Percentiles rank a stretch among this genome's conserved stretches.
Evolutionary conservation across 2,113 vertebrate species (phyloP).

Genomic region (Ardeotis arabs): DNA sequence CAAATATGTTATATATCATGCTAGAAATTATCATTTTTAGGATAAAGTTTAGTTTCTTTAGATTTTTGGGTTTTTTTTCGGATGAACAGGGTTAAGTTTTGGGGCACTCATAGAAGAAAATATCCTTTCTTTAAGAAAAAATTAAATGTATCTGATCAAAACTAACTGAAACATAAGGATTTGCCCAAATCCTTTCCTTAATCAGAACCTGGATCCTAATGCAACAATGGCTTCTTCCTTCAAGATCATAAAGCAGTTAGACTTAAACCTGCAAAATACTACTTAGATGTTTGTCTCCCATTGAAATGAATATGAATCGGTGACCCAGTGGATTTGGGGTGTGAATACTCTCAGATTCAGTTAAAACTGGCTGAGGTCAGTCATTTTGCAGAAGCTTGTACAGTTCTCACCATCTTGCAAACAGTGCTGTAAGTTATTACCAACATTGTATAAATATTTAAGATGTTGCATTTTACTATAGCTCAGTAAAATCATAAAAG

Average conservation of each 20-base stretch:
- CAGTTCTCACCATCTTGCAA: background rate
- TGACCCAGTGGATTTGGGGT: background rate
- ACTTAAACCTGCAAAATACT: background rate
- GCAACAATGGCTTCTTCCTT: background rate
- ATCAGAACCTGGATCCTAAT: background rate
- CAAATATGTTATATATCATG: background rate
- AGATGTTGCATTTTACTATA: background rate
- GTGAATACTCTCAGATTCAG: background rate
- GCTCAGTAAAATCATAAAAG: background rate
- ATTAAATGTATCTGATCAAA: background rate
- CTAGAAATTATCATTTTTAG: background rate
- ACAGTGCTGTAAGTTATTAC: background rate
- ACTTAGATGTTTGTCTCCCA: background rate
- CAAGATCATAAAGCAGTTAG: background rate
- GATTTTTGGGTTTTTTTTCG: background rate
- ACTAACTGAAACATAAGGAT: background rate
- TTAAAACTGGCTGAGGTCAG: background rate
- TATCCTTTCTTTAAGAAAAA: background rate
- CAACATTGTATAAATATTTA: background rate
- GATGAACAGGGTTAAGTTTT: background rate
- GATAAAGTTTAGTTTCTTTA: background rate
- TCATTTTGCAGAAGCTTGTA: background rate
- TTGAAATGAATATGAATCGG: background rate
- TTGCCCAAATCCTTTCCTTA: background rate
- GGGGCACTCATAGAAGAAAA: background rate